Evolutionary conservation across 2,888 invertebrate species (phyloP).

Genomic region (Drosophila atroscutellata): DNA sequence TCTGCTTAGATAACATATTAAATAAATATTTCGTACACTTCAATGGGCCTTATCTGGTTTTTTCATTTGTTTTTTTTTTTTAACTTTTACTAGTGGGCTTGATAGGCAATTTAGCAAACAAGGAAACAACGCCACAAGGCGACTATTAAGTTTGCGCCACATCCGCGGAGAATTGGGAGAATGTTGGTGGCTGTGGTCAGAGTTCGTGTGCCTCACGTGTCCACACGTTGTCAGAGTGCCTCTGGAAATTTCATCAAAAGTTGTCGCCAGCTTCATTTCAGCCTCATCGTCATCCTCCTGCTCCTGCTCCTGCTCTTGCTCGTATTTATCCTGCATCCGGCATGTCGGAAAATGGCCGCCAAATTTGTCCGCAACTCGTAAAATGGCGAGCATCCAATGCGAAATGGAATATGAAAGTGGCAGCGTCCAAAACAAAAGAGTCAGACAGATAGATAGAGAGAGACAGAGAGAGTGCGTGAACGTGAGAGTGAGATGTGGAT

Average conservation of each 20-base stretch:
- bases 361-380: constrained; percentile 74
- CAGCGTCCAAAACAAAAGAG: constrained; percentile 1
- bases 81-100: constrained; percentile 8
- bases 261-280: constrained; percentile 42
- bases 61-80: not conserved
- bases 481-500: not conserved
- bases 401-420: constrained; percentile 52
- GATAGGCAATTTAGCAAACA: constrained; percentile 27
- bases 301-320: constrained; percentile 1
- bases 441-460: constrained; percentile 1
- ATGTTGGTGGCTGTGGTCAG: constrained; percentile 21
- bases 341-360: constrained; percentile 54
- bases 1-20: not conserved
- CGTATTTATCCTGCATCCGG: constrained; percentile 19
- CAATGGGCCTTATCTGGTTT: not conserved
- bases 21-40: not conserved
- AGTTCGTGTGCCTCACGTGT: constrained; percentile 3
- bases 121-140: constrained; percentile 33
- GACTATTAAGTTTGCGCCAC: constrained; percentile 48
- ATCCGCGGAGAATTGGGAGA: constrained; percentile 48
- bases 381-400: constrained; percentile 42
- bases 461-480: not conserved
- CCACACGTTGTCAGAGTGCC: constrained; percentile 41
- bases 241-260: constrained; percentile 61
- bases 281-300: constrained; percentile 8